phyloP scores from a whole-genome alignment of 2,888 invertebrate genomes.

The Dorcus parallelipipedus region DNA sequence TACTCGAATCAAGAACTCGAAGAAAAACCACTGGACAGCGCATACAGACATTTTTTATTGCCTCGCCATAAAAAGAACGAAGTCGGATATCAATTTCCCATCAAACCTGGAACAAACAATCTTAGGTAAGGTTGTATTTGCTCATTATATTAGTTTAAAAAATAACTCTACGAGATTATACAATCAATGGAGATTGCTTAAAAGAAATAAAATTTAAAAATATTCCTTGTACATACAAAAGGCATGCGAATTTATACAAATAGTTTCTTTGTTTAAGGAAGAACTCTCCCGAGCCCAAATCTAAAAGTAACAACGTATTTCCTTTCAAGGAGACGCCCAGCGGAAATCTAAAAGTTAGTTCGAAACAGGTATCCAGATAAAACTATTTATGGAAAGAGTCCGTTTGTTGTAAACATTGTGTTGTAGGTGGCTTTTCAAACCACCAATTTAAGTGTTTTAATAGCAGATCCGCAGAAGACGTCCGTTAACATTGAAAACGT shows the following conservation, averaged over 20 bases:
- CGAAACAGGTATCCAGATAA: constrained; percentile 56
- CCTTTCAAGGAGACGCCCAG: constrained; percentile 67
- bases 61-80: constrained; percentile 10
- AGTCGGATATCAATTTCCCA: neutral
- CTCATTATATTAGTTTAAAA: no score
- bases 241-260: no score
- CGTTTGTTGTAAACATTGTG: neutral
- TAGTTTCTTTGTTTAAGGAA: constrained; percentile 16
- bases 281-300: constrained; percentile 7
- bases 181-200: no score
- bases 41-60: constrained; percentile 11
- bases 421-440: constrained; percentile 66
- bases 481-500: constrained; percentile 55
- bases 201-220: no score
- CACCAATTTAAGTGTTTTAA: constrained; percentile 64
- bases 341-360: constrained; percentile 66
- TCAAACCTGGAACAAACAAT: no score
- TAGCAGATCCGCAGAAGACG: constrained; percentile 64
- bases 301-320: constrained; percentile 42
- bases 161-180: no score
- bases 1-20: constrained; percentile 17
- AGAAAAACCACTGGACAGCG: constrained; percentile 3
- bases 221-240: no score
- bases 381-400: no score
- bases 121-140: no score